Evolutionary conservation across 2,797 vertebrate species (phyloP), one percentile per base, ranked within the genome.

Genomic region (Salmo trutta): DNA sequence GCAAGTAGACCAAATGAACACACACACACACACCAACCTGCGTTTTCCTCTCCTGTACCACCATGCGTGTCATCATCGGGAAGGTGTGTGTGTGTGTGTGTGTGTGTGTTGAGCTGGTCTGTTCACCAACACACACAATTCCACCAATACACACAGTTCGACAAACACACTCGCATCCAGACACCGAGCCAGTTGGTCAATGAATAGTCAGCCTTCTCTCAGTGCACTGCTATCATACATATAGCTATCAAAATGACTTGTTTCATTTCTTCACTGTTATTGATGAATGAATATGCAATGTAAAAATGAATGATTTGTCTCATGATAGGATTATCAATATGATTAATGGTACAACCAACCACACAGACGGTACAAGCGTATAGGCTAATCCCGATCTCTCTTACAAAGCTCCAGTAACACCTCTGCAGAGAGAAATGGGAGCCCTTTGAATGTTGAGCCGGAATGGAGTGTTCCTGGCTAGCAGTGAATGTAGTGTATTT

Each of bases 1-100:
- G 16, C 72, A 29, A 79, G 69, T 79, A 74, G 75, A 16, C 16
- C 6, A 12, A 53, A 73, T 56, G 71, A 54, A 31, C 29, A 33
- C 27, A 27, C 62, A 65, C 59, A 24, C 21, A 64, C 62, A 27
- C 62, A 27, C 56, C 17, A 6, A 59, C 56, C 41, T 47, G 41
- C 10, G 10, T 14, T 47, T 47, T 47, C 41, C 41, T 47, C 41
- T 47, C 41, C 10, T 14, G 41, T 10, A 41, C 8, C 41, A 47
- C 41, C 41, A 47, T 12, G 41, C 8, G 8, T 47, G 41, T 47
- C 41, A 14, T 47, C 10, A 47, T 47, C 41, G 10, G 10, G 41
- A 14, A 47, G 41, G 41, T 41, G 36, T 70, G 10, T 41, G 33
- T 70, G 10, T 41, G 33, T 70, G 68, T 41, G 41, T 41, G 36